These are phyloP conservation scores for Nowickia ferox DNA, from an alignment of 2,888 invertebrate species.

Conservation along the genomic window DNA sequence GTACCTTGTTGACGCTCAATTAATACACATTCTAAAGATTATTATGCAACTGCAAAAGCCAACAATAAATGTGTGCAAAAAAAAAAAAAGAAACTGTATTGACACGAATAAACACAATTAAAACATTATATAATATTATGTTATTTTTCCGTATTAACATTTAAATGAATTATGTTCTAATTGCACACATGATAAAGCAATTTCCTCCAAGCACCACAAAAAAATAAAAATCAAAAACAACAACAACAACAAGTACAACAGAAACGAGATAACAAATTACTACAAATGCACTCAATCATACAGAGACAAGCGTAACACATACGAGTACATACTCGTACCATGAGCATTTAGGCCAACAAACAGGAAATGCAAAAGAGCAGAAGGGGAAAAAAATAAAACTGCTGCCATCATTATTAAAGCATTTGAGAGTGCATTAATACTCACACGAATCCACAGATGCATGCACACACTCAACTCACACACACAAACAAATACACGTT, in stretches of 20 bases:
- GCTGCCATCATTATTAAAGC: constrained; percentile 48
- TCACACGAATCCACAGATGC: background rate
- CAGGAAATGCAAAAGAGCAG: constrained; percentile 33
- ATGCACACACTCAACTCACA: constrained; percentile 1
- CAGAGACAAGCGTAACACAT: constrained; percentile 1
- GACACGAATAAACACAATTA: constrained; percentile 67
- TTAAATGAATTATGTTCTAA: constrained; percentile 72
- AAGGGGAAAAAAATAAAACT: constrained; percentile 32
- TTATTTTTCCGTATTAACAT: constrained; percentile 67
- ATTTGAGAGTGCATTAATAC: constrained; percentile 45
- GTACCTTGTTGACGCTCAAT: background rate
- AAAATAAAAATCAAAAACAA: constrained; percentile 8
- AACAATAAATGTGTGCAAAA: background rate
- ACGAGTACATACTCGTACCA: background rate
- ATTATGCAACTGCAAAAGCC: constrained; percentile 11
- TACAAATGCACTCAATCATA: constrained; percentile 63
- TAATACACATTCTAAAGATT: background rate
- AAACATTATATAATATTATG: constrained; percentile 60
- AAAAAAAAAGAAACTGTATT: constrained; percentile 6
- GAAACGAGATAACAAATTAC: constrained; percentile 62
- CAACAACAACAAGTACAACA: constrained; percentile 24
- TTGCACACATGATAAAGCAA: constrained; percentile 71
- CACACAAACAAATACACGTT: background rate
- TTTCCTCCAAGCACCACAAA: constrained; percentile 53
- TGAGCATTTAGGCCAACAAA: constrained; percentile 15